A percentile compares a stretch with the other conserved stretches of the same genome.
Evolutionary conservation across 2,888 invertebrate species (phyloP).

Genomic region (Polydesmus complanatus): DNA sequence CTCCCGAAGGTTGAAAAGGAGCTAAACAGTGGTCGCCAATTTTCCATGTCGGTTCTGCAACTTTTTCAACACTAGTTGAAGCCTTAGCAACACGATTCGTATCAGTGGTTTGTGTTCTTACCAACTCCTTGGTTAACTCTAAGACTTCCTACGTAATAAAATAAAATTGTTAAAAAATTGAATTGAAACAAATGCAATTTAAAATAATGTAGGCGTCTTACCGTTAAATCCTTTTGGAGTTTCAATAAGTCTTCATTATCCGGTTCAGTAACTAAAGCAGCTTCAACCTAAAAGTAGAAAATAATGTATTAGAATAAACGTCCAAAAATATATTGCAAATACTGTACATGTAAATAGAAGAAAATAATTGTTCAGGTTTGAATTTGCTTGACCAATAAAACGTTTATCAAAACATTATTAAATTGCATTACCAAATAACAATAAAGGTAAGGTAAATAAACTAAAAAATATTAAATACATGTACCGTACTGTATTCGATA

Average conservation of each 20-base stretch:
- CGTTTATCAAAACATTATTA: too few relatives aligned
- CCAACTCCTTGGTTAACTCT: slow-evolving; percentile 5
- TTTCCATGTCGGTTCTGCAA: not conserved
- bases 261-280: slow-evolving; percentile 8
- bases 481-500: too few relatives aligned
- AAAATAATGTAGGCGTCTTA: not conserved
- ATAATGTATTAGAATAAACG: not conserved
- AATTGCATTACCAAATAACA: too few relatives aligned
- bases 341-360: not conserved
- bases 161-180: not conserved
- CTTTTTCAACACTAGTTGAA: not conserved
- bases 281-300: slow-evolving; percentile 9
- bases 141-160: slow-evolving; percentile 6
- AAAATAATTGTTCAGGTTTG: not conserved
- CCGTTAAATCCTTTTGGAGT: slow-evolving; percentile 13
- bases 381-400: too few relatives aligned
- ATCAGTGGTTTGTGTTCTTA: slow-evolving; percentile 3
- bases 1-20: not conserved
- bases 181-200: not conserved
- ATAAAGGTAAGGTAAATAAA: too few relatives aligned
- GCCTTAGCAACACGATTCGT: not conserved
- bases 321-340: not conserved
- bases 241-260: slow-evolving; percentile 12
- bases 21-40: slow-evolving; percentile 9
- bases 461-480: too few relatives aligned